Percentiles rank a stretch among this genome's conserved stretches.
These are phyloP conservation scores for Heteromurus nitidus DNA, from an alignment of 2,888 invertebrate species.

Conservation along the genomic window DNA sequence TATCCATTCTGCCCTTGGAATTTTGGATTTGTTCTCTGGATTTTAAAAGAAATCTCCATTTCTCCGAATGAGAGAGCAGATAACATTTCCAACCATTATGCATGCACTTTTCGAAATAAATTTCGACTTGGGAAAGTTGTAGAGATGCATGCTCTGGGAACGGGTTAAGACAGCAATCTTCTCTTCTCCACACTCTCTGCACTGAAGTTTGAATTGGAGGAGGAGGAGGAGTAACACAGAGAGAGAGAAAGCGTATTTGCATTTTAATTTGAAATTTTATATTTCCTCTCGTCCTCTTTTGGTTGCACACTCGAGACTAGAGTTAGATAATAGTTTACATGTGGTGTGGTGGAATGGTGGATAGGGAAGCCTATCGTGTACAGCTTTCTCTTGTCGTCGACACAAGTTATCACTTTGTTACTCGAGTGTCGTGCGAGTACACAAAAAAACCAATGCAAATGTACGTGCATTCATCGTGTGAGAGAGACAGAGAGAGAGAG, in stretches of 20 bases:
- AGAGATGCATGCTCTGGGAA: background rate
- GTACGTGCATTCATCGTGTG: no score
- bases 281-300: slow-evolving; percentile 14
- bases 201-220: no score
- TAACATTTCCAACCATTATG: no score
- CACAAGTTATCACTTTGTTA: slow-evolving; percentile 13
- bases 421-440: background rate
- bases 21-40: no score
- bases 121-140: background rate
- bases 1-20: no score
- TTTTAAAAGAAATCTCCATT: no score
- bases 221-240: background rate
- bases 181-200: no score
- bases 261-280: slow-evolving; percentile 58
- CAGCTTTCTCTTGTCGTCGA: background rate
- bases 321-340: background rate
- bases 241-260: slow-evolving; percentile 32
- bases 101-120: background rate
- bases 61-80: no score
- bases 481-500: background rate
- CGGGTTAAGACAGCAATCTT: no score
- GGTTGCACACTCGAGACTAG: background rate
- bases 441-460: no score
- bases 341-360: background rate
- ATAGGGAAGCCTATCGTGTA: no score